Percentiles rank a stretch among this genome's conserved stretches.
phyloP scores from a whole-genome alignment of 53 echinoderm and acorn worm genomes.

The Henricia sp. region DNA sequence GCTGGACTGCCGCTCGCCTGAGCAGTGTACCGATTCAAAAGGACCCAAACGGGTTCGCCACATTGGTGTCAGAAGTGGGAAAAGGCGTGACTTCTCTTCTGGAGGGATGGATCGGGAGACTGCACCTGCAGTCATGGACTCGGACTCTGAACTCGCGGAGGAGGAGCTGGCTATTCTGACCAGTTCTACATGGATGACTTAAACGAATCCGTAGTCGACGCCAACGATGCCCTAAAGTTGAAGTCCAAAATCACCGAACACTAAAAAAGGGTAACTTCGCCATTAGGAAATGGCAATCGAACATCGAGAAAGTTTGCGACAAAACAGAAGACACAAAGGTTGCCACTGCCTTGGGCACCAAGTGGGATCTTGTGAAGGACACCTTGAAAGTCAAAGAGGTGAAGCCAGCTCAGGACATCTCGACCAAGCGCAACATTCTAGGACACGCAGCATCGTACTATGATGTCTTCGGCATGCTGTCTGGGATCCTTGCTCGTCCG shows the following conservation, averaged over 20 bases:
- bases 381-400: slow-evolving; percentile 53
- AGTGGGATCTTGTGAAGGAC: slow-evolving; percentile 47
- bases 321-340: slow-evolving; percentile 41
- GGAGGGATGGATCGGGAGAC: too few species aligned
- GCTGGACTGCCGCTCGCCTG: too few species aligned
- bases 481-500: slow-evolving; percentile 72
- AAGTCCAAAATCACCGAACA: slow-evolving; percentile 66
- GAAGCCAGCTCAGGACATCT: slow-evolving; percentile 9
- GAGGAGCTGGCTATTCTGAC: too few species aligned
- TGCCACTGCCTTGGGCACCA: slow-evolving; percentile 59
- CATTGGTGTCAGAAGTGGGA: too few species aligned
- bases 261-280: slow-evolving; percentile 46
- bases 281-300: slow-evolving; percentile 61
- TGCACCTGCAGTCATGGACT: too few species aligned
- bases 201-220: slow-evolving; percentile 55
- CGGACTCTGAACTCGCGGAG: too few species aligned
- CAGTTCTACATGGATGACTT: slow-evolving; percentile 68
- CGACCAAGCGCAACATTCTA: slow-evolving; percentile 56
- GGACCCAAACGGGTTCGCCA: not conserved
- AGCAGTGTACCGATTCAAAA: too few species aligned
- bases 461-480: slow-evolving; percentile 79
- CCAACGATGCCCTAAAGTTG: slow-evolving; percentile 36
- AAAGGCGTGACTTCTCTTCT: too few species aligned
- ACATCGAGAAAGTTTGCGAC: slow-evolving; percentile 37
- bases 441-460: slow-evolving; percentile 70